Base-by-base conservation (phyloP, 2,797 vertebrate species). In the Epinephelus awoara region DNA sequence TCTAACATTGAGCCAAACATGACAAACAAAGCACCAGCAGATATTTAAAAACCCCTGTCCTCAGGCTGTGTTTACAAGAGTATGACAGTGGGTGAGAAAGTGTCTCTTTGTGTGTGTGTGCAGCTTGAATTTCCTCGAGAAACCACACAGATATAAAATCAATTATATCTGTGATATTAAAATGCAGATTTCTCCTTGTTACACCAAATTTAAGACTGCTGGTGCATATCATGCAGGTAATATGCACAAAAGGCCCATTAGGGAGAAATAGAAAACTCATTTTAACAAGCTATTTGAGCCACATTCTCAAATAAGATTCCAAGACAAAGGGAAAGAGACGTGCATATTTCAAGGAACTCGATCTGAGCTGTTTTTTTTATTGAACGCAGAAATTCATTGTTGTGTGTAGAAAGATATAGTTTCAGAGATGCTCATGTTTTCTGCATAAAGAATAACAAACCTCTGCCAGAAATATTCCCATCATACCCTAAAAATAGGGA, bases 21-120 rank as follows among this genome's bases (percentile, higher is more conserved):
- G 75, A 72, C 72, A 74, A 72, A 63, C 29, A 77, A 71, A 71
- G 63, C 62, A 72, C 68, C 23, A 42, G 18, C 15, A 85, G 29
- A 78, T 42, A 59, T 52, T 42, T 57, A 66, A 70, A 42, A 57
- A 49, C 27, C 29, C 57, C 21, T 54, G 62, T 44, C 76, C 65
- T 69, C 44, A 75, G 71, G 77, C 25, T 23, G 8, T 79, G 79
- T 74, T 62, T 64, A 81, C 19, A 47, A 71, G 19, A 75, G 49
- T 70, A 67, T 66, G 27, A 55, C 25, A 17, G n/a, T 50, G 61
- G 59, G 34, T 79, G 61, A 63, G 47, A 66, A 55, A 51, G 34
- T 7, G 5, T 68, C 3, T 49, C 61, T n/a, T 9, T 58, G 17
- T 38, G 34, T 18, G 40, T 47, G 42, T 27, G 18, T 15, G 11